Percentiles rank a stretch among this genome's conserved stretches.
Evolutionary conservation across 2,113 vertebrate genomes (phyloP).

Genomic region (Calidris pugnax): DNA sequence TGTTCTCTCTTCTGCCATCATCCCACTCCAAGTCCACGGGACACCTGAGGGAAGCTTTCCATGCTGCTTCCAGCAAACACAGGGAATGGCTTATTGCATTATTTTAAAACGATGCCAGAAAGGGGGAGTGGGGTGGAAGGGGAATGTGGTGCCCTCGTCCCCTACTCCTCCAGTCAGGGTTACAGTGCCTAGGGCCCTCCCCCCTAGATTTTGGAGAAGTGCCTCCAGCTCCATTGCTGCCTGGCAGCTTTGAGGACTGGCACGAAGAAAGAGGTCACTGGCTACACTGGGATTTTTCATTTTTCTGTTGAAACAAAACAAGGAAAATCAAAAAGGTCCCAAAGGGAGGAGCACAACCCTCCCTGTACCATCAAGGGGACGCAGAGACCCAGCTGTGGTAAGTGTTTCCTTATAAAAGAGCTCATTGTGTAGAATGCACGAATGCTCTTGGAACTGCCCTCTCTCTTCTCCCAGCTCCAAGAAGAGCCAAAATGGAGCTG

Average conservation of each 20-base stretch:
- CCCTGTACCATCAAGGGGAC: not conserved
- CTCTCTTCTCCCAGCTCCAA: not conserved
- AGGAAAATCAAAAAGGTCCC: not conserved
- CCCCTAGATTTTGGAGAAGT: not conserved
- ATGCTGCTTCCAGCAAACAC: not conserved
- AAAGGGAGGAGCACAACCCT: not conserved
- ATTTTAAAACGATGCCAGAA: not conserved
- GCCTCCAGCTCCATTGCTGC: not conserved
- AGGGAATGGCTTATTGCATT: not conserved
- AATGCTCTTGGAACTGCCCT: not conserved
- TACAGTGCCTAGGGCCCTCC: not conserved
- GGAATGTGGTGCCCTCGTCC: not conserved
- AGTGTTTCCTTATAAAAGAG: not conserved
- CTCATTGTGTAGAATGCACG: not conserved
- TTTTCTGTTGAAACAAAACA: not conserved
- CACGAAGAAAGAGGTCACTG: not conserved
- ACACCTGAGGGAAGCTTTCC: not conserved
- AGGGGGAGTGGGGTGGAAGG: not conserved
- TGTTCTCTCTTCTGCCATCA: not conserved
- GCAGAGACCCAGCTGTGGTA: not conserved
- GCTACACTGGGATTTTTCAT: not conserved
- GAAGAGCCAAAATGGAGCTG: not conserved
- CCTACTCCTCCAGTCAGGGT: not conserved
- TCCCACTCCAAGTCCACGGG: not conserved
- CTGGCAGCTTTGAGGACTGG: not conserved